A percentile compares a stretch with the other conserved stretches of the same genome.
These are phyloP conservation scores for Sebastes dallii DNA, from an alignment of 2,797 vertebrate species.

Conservation along the genomic window DNA sequence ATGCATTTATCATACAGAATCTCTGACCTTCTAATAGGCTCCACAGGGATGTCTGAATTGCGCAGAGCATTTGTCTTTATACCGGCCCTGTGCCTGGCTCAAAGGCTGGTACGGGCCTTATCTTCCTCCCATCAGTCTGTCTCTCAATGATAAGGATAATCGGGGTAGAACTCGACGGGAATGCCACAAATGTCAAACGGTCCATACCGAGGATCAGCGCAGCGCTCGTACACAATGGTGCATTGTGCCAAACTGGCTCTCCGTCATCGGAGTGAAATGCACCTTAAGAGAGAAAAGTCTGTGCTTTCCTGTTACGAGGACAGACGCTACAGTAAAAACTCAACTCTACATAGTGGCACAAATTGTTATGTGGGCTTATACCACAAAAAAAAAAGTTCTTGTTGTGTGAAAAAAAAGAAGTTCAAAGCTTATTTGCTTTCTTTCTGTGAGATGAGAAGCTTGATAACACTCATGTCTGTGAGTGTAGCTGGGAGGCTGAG, in stretches of 20 bases:
- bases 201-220: conserved; percentile 47
- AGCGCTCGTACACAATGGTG: conserved; percentile 51
- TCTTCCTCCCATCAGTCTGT: conserved; percentile 64
- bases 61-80: conserved; percentile 37
- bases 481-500: no score
- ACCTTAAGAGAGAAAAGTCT: conserved; percentile 37
- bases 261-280: conserved; percentile 32
- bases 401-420: background rate
- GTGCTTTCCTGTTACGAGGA: conserved; percentile 19
- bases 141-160: conserved; percentile 72
- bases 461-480: background rate
- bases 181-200: conserved; percentile 67
- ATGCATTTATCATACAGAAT: conserved; percentile 57
- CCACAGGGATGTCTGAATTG: conserved; percentile 49
- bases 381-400: background rate
- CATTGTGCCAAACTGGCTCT: conserved; percentile 51
- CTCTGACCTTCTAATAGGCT: conserved; percentile 63
- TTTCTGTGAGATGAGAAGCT: background rate
- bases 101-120: conserved; percentile 49
- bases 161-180: conserved; percentile 47
- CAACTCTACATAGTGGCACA: background rate
- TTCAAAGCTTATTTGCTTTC: background rate
- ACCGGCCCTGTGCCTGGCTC: conserved; percentile 35
- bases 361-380: background rate
- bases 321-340: background rate